These are phyloP conservation scores for Ctenoplectra terminalis DNA, from an alignment of 1,140 invertebrate genomes.

Conservation along the genomic window DNA sequence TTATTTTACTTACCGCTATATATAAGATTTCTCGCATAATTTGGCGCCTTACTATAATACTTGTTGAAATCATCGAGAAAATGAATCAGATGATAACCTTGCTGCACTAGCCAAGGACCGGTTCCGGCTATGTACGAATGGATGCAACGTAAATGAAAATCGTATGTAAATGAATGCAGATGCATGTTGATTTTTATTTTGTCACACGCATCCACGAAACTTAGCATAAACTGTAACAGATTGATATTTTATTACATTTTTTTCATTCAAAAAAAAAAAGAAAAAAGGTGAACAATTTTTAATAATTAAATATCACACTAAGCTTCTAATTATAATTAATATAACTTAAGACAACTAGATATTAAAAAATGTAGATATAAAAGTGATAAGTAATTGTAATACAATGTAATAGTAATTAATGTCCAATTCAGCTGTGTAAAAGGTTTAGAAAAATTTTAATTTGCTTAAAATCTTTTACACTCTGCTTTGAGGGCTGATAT, in stretches of 20 bases:
- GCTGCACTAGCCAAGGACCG: constrained; percentile 85
- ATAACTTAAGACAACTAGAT: no score
- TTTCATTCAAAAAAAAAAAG: background rate
- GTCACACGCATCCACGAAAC: constrained; percentile 91
- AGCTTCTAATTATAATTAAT: no score
- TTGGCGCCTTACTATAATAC: constrained; percentile 93
- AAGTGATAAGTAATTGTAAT: no score
- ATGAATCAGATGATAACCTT: constrained; percentile 89
- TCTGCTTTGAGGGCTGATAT: no score
- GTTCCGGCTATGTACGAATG: constrained; percentile 88
- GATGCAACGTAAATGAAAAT: constrained; percentile 91
- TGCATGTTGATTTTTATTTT: constrained; percentile 90
- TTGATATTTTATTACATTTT: constrained; percentile 15
- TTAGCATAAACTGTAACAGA: constrained; percentile 85
- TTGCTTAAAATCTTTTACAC: no score
- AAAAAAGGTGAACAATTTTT: background rate
- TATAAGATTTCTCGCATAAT: constrained; percentile 91
- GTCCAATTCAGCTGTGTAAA: no score
- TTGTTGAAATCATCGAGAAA: constrained; percentile 93
- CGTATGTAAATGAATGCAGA: constrained; percentile 94
- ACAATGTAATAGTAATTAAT: no score
- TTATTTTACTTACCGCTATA: constrained; percentile 86
- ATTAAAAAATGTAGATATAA: no score
- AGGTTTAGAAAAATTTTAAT: no score
- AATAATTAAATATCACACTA: no score